These are phyloP conservation scores for Frieseomelitta varia DNA, from an alignment of 1,140 invertebrate species.

Conservation along the genomic window DNA sequence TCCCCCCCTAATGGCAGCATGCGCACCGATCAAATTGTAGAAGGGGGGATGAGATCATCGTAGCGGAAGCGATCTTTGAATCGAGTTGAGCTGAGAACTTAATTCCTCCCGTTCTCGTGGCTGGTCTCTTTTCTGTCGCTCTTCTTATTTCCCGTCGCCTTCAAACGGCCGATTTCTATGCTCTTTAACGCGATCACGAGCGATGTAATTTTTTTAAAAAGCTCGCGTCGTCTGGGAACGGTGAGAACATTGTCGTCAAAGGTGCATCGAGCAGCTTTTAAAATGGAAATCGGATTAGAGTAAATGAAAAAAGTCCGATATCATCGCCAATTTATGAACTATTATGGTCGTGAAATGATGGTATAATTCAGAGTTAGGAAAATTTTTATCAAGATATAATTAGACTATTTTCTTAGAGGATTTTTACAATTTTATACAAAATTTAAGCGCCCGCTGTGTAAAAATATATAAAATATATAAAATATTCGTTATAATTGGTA, in stretches of 20 bases:
- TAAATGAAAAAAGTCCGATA: not conserved
- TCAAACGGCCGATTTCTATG: not conserved
- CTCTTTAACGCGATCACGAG: no score
- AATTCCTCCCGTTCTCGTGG: constrained; percentile 69
- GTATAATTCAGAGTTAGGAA: not conserved
- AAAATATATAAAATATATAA: no score
- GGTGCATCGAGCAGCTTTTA: not conserved
- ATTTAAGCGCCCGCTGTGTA: no score
- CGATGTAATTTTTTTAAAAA: not conserved
- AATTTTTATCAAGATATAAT: not conserved
- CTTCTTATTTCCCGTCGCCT: constrained; percentile 42
- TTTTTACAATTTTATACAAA: no score
- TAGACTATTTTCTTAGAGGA: no score
- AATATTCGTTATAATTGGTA: no score
- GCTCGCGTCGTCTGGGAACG: not conserved
- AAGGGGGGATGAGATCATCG: constrained; percentile 76
- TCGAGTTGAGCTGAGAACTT: constrained; percentile 79
- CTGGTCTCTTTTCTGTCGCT: constrained; percentile 44
- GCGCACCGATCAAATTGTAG: constrained; percentile 70
- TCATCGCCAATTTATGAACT: not conserved
- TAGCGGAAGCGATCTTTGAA: constrained; percentile 80
- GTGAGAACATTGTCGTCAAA: not conserved
- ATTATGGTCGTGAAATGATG: not conserved
- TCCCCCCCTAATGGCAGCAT: constrained; percentile 43
- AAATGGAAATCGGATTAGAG: not conserved